Evolutionary conservation across 1,140 invertebrate species (phyloP).

Genomic region (Drosophila pruinosa): DNA sequence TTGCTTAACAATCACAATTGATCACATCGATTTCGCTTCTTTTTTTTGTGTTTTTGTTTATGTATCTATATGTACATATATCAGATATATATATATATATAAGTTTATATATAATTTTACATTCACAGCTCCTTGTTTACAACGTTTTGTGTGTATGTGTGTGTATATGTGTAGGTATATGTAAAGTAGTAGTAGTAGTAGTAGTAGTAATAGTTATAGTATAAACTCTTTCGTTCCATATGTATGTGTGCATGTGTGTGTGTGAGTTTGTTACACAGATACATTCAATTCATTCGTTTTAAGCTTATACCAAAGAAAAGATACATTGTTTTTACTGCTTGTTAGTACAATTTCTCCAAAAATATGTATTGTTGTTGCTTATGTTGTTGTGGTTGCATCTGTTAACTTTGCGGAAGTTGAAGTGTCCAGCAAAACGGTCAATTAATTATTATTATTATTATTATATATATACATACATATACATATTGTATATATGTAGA

Average conservation of each 20-base stretch:
- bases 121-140: slow-evolving; percentile 81
- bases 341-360: slow-evolving; percentile 75
- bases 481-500: slow-evolving; percentile 10
- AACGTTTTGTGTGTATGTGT: slow-evolving; percentile 65
- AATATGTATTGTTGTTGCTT: slow-evolving; percentile 52
- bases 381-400: slow-evolving; percentile 4
- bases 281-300: slow-evolving; percentile 21
- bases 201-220: slow-evolving; percentile 41
- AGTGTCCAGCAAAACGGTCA: slow-evolving; percentile 7
- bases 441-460: background rate
- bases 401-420: background rate
- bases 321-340: slow-evolving; percentile 37
- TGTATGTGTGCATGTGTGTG: slow-evolving; percentile 17
- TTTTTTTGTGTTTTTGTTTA: slow-evolving; percentile 26
- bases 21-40: slow-evolving; percentile 78
- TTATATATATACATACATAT: slow-evolving; percentile 2
- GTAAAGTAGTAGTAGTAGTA: slow-evolving; percentile 52
- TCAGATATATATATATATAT: slow-evolving; percentile 48
- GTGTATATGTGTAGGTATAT: slow-evolving; percentile 49
- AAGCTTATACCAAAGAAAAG: slow-evolving; percentile 32
- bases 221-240: slow-evolving; percentile 35
- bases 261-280: slow-evolving; percentile 9
- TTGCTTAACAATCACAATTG: slow-evolving; percentile 78
- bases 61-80: slow-evolving; percentile 53
- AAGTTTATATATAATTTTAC: slow-evolving; percentile 73